Base-by-base conservation (phyloP, 1,140 invertebrate genomes). In the Saccostrea echinata region DNA sequence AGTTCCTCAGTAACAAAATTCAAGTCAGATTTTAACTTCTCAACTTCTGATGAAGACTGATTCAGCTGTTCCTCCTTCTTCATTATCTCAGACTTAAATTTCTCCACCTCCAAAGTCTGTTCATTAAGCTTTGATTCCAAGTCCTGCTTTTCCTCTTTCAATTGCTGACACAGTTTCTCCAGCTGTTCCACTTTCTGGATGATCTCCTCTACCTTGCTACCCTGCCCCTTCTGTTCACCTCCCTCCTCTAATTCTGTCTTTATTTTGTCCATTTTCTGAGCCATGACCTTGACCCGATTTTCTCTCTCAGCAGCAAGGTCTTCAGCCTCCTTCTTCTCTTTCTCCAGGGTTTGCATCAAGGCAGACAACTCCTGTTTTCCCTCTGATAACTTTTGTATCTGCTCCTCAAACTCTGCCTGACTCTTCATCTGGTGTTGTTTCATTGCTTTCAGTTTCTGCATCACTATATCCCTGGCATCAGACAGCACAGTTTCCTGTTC, bases 401-500 rank as follows among this genome's bases (percentile, higher is more conserved):
- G 86, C 43, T 85, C 86, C 4, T 53, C 55, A 35, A 68, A 43
- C 24, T 87, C 86, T 21, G 64, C 64, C 64, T 71, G 64, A 13
- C 64, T 71, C 12, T 24, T 71, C 24, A 71, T 24, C 27, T 71
- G 64, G 64, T 33, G 27, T 24, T 71, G 64, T 30, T 71, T 71
- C 64, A 71, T 24, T 2, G 64, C n/a, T 30, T 71, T 71, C 33
- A 82, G 84, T 87, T 43, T 76, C 27, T 64, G 64, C 82, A 87
- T 68, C 43, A 84, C 57, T 33, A 93, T 87, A 86, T 93, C 91
- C 57, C 91, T 87, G 24, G 92, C 91, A 53, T 90, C 86, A 16
- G 88, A 89, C 6, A 93, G 84, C 21, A 93, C 61, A 27, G 87
- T 64, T 2, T 91, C 84, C 81, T 93, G 89, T 27, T 92, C 89